A percentile compares a stretch with the other conserved stretches of the same genome.
Evolutionary conservation across 2,888 invertebrate genomes (phyloP).

Genomic region (Branchellion lobata): DNA sequence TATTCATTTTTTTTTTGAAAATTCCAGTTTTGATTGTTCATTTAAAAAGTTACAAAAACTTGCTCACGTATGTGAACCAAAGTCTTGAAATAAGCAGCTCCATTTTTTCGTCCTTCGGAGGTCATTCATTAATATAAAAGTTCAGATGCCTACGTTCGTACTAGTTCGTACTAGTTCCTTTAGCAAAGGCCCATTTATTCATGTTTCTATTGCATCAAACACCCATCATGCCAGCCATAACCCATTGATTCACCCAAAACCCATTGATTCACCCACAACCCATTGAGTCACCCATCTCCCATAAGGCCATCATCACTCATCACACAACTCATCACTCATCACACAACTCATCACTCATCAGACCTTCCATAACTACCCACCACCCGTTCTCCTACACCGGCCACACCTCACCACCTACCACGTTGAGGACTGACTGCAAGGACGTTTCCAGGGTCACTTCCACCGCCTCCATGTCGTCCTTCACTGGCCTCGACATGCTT

Average conservation of each 20-base stretch:
- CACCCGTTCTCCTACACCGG: too few species aligned
- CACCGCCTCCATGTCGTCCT: slow-evolving; percentile 28
- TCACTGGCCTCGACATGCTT: slow-evolving; percentile 31
- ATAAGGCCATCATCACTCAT: too few species aligned
- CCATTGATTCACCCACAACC: too few species aligned
- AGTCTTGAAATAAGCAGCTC: slow-evolving; percentile 53
- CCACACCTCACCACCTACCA: too few species aligned
- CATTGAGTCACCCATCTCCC: too few species aligned
- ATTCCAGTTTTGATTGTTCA: neutral
- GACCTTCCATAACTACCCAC: too few species aligned
- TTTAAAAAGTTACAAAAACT: neutral
- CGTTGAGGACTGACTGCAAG: slow-evolving; percentile 43
- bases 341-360: neutral
- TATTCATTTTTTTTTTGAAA: neutral
- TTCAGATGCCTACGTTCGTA: too few species aligned
- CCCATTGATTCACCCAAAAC: neutral
- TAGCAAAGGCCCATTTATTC: neutral
- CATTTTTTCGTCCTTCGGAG: slow-evolving; percentile 53
- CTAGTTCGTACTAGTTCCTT: too few species aligned
- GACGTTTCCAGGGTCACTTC: slow-evolving; percentile 28
- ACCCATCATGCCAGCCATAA: too few species aligned
- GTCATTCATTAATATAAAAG: too few species aligned
- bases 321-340: too few species aligned
- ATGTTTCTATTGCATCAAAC: neutral
- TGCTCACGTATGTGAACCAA: slow-evolving; percentile 53